Evolutionary conservation across 2,888 invertebrate genomes (phyloP), one percentile per base, ranked within the genome.

Genomic region (Halictus quadricinctus): DNA sequence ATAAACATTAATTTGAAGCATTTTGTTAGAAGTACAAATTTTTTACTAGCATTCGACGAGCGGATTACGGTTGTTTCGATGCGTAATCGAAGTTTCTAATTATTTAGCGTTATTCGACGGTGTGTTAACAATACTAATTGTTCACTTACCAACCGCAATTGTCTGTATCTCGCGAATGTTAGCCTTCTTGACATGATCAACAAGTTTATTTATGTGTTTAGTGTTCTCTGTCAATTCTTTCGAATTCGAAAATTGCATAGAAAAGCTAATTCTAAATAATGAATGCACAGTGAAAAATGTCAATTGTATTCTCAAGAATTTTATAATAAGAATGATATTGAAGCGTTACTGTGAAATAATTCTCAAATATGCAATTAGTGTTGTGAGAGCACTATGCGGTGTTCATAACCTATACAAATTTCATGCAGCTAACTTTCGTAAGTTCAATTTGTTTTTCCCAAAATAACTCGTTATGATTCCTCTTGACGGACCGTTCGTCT

Each of bases 101-200:
- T 70, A 43, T 43, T 70, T 70, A 43, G 43, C 43, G 5, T 43
- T 43, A 5, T 21, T 66, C 10, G 10, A 43, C 58, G 5, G 29
- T 46, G 58, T 29, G 18, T 46, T n/a, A 83, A 48, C 10, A 66
- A 3, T 7, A 77, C 69, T 29, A 58, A 70, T 58, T 43, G 21
- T n/a, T 73, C 41, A 86, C 36, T 73, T 86, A 87, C 87, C 86
- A 74, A 81, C 79, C 83, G 78, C 15, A 86, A 79, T 75, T 81
- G 86, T 54, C 46, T 79, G 58, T 43, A 69, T 58, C 21, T 69
- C 6, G 54, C 15, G 12, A 80, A 74, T 58, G 73, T 69, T 50
- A 79, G n/a, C 76, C 69, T 78, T 10, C 43, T 72, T 78, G 82
- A 54, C 80, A 86, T 87, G 43, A 54, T 79, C 2, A 72, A 64